Percentiles rank a stretch among this genome's conserved stretches.
Evolutionary conservation across 2,797 vertebrate genomes (phyloP).

Genomic region (Epinephelus awoara): DNA sequence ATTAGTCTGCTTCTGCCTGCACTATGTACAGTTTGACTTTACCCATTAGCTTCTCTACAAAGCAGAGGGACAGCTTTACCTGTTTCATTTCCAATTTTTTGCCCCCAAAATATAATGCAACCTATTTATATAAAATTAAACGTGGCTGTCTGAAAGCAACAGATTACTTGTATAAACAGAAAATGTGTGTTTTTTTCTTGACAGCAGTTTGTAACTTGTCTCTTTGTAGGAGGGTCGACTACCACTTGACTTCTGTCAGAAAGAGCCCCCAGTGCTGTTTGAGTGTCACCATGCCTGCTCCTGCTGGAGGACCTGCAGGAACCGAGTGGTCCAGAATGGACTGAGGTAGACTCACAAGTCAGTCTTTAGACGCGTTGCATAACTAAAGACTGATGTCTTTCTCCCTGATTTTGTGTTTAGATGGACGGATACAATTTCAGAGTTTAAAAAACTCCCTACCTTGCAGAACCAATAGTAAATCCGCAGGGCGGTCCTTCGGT

Average conservation of each 20-base stretch:
- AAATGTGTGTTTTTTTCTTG: not conserved
- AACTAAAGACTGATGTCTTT: too few relatives aligned
- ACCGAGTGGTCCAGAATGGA: constrained; percentile 96
- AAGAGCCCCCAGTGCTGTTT: constrained; percentile 94
- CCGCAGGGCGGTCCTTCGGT: too few relatives aligned
- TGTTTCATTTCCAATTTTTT: not conserved
- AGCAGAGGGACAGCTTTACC: not conserved
- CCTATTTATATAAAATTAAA: too few relatives aligned
- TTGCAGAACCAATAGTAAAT: too few relatives aligned
- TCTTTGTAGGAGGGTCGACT: constrained; percentile 90
- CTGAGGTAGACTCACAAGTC: constrained; percentile 68
- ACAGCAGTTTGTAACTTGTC: not conserved
- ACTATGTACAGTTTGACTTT: not conserved
- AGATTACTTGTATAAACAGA: not conserved
- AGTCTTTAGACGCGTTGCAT: too few relatives aligned
- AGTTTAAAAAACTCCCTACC: too few relatives aligned
- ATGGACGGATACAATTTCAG: too few relatives aligned
- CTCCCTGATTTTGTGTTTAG: too few relatives aligned
- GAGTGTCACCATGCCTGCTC: constrained; percentile 98
- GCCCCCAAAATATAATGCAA: not conserved
- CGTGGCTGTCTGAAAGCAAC: not conserved
- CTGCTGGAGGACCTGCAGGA: constrained; percentile 96
- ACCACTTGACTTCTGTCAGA: constrained; percentile 93
- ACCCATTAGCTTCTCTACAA: not conserved
- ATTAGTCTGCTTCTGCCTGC: not conserved